A percentile compares a stretch with the other conserved stretches of the same genome.
phyloP scores from a whole-genome alignment of 1,140 invertebrate genomes.

The Aporrectodea caliginosa region DNA sequence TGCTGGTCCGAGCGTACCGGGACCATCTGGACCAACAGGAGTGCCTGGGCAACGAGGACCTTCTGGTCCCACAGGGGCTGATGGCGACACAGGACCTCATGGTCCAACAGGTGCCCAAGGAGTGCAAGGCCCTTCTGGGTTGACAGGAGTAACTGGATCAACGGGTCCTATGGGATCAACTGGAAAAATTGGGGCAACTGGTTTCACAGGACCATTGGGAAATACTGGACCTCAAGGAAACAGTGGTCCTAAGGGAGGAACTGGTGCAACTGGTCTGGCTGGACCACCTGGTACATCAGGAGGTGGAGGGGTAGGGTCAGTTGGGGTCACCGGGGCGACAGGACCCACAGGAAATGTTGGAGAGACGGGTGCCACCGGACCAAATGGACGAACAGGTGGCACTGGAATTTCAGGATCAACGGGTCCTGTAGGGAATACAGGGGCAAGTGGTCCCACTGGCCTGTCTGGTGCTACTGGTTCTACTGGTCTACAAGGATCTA shows the following conservation, averaged over 20 bases:
- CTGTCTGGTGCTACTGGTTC: slow-evolving; percentile 8
- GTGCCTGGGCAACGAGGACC: not conserved
- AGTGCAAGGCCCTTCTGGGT: slow-evolving; percentile 6
- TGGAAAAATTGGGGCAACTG: not conserved
- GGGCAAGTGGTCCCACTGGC: slow-evolving; percentile 20
- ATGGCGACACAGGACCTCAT: not conserved
- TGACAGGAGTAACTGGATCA: slow-evolving; percentile 65
- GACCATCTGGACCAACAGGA: slow-evolving; percentile 12
- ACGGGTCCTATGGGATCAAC: slow-evolving; percentile 12
- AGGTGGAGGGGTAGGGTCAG: slow-evolving; percentile 11
- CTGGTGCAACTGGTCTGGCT: slow-evolving; percentile 19
- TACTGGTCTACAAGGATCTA: slow-evolving; percentile 12
- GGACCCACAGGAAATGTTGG: not conserved
- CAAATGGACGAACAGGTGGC: slow-evolving; percentile 4
- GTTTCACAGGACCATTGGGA: not conserved
- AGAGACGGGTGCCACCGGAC: slow-evolving; percentile 9
- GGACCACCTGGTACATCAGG: slow-evolving; percentile 23
- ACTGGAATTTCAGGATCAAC: not conserved
- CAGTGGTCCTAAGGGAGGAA: not conserved
- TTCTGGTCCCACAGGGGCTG: slow-evolving; percentile 6
- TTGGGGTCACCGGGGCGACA: slow-evolving; percentile 3
- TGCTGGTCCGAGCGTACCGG: not conserved
- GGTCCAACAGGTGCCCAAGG: slow-evolving; percentile 8
- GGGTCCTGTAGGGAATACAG: slow-evolving; percentile 11
- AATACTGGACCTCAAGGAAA: slow-evolving; percentile 16